These are phyloP conservation scores for Phlogophora meticulosa DNA, from an alignment of 2,888 invertebrate genomes.

Conservation along the genomic window DNA sequence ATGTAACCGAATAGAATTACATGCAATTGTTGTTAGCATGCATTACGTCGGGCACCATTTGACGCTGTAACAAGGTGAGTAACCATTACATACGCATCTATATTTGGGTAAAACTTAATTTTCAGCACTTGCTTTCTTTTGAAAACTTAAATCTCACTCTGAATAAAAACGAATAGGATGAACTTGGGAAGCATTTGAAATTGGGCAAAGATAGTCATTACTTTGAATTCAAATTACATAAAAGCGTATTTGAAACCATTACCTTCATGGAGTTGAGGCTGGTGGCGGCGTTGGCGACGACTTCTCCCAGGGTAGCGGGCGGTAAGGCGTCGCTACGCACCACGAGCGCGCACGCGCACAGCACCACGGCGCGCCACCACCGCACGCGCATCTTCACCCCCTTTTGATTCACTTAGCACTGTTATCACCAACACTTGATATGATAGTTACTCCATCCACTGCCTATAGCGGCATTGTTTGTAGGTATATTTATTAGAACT, in stretches of 20 bases:
- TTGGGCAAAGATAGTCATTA: too few relatives aligned
- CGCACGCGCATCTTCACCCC: constrained; percentile 77
- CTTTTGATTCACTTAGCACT: constrained; percentile 28
- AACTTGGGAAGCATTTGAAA: too few relatives aligned
- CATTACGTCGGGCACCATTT: neutral
- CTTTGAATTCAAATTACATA: neutral
- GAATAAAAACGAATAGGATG: too few relatives aligned
- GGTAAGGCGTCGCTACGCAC: constrained; percentile 82
- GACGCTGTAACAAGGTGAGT: neutral
- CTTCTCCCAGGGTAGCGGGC: constrained; percentile 88
- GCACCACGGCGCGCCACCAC: constrained; percentile 78
- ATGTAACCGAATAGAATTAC: constrained; percentile 1
- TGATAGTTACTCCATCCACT: constrained; percentile 33
- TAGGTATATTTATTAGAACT: constrained; percentile 5
- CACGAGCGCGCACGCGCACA: constrained; percentile 80
- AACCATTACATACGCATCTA: neutral
- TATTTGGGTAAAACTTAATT: neutral
- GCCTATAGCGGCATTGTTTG: constrained; percentile 52
- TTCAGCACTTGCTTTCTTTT: neutral
- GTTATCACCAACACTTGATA: constrained; percentile 35
- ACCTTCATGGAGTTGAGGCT: constrained; percentile 90
- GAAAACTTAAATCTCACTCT: neutral
- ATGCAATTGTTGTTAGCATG: neutral
- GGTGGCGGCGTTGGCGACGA: constrained; percentile 87
- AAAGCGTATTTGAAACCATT: constrained; percentile 39